Evolutionary conservation across 2,888 invertebrate species (phyloP).

Genomic region (Idaea biselata): DNA sequence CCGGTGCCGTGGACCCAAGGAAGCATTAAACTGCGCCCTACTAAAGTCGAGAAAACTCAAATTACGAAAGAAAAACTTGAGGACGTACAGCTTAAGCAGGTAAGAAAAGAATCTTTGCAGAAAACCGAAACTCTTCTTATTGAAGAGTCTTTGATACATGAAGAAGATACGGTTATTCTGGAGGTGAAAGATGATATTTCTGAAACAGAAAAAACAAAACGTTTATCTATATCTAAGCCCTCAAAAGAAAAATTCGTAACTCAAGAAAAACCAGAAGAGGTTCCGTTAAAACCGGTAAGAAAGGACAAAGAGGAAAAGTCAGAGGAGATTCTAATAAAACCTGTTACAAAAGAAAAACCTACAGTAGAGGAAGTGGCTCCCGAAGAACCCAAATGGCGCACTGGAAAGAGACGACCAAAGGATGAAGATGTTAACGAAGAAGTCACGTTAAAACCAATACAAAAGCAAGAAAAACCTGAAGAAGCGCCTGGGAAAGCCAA

Average conservation of each 20-base stretch:
- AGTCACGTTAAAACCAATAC: slow-evolving; percentile 41
- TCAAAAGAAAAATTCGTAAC: slow-evolving; percentile 35
- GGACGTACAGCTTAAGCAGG: slow-evolving; percentile 60
- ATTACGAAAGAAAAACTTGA: slow-evolving; percentile 79
- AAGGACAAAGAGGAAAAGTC: slow-evolving; percentile 34
- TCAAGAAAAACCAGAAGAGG: slow-evolving; percentile 46
- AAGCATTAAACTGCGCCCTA: slow-evolving; percentile 80
- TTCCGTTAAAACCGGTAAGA: slow-evolving; percentile 50
- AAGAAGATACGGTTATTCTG: slow-evolving; percentile 80
- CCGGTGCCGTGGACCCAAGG: slow-evolving; percentile 82
- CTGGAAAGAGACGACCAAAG: slow-evolving; percentile 32
- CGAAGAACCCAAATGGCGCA: slow-evolving; percentile 41
- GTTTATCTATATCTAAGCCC: slow-evolving; percentile 1
- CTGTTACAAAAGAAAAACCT: slow-evolving; percentile 46
- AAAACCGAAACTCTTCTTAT: slow-evolving; percentile 56
- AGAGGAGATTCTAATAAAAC: slow-evolving; percentile 46
- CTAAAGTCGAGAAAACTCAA: slow-evolving; percentile 78
- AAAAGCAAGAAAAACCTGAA: slow-evolving; percentile 40
- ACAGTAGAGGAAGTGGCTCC: slow-evolving; percentile 54
- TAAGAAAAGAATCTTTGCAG: slow-evolving; percentile 61
- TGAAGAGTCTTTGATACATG: slow-evolving; percentile 79
- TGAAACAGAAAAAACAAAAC: slow-evolving; percentile 9
- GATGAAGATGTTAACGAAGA: slow-evolving; percentile 49
- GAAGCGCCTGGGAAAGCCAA: slow-evolving; percentile 44
- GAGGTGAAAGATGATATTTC: slow-evolving; percentile 54